Percentiles rank a stretch among this genome's conserved stretches.
Evolutionary conservation across 2,888 invertebrate genomes (phyloP).

Genomic region (Tenthredo notha): DNA sequence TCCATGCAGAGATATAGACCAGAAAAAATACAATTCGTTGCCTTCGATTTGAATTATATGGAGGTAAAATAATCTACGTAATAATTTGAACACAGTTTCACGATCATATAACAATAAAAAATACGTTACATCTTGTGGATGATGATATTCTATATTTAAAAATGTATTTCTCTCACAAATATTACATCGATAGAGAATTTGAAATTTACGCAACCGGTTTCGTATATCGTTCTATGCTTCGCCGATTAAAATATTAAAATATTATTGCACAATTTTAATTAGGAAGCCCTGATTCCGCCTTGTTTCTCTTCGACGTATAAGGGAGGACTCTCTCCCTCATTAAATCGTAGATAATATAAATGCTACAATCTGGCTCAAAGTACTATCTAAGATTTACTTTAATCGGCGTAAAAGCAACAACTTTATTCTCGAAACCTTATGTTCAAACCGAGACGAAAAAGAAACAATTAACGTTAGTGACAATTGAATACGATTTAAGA

Average conservation of each 20-base stretch:
- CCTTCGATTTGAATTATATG: neutral
- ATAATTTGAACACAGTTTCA: neutral
- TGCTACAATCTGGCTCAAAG: conserved; percentile 10
- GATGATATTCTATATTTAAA: neutral
- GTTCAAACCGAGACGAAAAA: neutral
- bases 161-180: neutral
- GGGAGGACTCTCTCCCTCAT: neutral
- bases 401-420: conserved; percentile 23
- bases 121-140: neutral
- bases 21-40: conserved; percentile 29
- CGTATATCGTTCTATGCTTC: conserved; percentile 4
- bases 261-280: conserved; percentile 42
- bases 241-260: conserved; percentile 47
- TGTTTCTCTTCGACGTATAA: neutral
- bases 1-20: conserved; percentile 38
- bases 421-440: neutral
- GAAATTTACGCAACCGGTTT: neutral
- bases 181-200: neutral
- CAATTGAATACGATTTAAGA: neutral
- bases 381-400: conserved; percentile 43
- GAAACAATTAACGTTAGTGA: neutral
- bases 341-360: neutral
- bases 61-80: neutral
- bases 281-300: conserved; percentile 22
- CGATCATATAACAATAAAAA: neutral